Conservation (phyloP, 2,888 invertebrate genomes). For the Eilema depressum region DNA sequence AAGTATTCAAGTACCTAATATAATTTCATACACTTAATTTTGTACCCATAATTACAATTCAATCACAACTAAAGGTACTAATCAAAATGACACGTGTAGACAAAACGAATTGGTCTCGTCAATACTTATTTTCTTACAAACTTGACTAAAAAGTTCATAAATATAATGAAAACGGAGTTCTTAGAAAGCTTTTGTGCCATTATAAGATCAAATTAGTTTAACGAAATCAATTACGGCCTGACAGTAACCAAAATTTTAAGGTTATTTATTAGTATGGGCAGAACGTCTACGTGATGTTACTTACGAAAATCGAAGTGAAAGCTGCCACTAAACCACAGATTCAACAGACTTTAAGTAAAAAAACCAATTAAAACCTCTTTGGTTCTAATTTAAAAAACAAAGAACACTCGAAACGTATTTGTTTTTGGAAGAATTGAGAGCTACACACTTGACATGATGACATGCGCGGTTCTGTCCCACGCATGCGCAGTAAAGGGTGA, state of each 20-base stretch:
- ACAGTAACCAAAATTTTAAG: constrained; percentile 45
- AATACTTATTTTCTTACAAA: constrained; percentile 24
- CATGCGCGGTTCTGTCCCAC: constrained; percentile 71
- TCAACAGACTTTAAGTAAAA: constrained; percentile 22
- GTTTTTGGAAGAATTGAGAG: constrained; percentile 67
- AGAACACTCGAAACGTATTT: constrained; percentile 57
- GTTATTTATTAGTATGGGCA: constrained; percentile 38
- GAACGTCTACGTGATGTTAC: constrained; percentile 37
- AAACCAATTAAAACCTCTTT: constrained; percentile 35
- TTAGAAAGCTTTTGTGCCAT: constrained; percentile 31
- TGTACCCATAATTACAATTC: not conserved
- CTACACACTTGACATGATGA: constrained; percentile 54
- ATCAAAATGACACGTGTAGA: constrained; percentile 17
- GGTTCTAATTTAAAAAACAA: constrained; percentile 35
- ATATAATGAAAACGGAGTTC: constrained; percentile 26
- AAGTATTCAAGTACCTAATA: not conserved
- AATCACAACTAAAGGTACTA: not conserved
- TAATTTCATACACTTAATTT: not conserved
- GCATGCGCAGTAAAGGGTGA: constrained; percentile 64
- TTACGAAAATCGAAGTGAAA: constrained; percentile 39
- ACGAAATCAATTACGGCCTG: constrained; percentile 48
- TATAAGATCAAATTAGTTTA: constrained; percentile 42
- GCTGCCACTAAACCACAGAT: constrained; percentile 36
- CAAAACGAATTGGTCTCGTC: constrained; percentile 7
- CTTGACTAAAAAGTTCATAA: constrained; percentile 15